These are phyloP conservation scores for Agrotis ipsilon DNA, from an alignment of 2,888 invertebrate genomes.

Conservation along the genomic window DNA sequence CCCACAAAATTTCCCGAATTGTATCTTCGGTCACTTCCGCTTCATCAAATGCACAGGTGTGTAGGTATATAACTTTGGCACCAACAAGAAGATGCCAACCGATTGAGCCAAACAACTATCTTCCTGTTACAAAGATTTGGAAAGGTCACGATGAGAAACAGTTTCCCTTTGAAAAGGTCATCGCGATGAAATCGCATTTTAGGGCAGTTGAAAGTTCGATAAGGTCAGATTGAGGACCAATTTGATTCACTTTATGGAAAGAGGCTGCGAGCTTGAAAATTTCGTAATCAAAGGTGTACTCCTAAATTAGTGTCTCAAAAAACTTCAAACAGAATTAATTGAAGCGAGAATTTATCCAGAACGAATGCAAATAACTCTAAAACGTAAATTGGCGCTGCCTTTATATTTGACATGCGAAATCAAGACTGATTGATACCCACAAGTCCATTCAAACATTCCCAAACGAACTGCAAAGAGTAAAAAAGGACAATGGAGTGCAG, in stretches of 20 bases:
- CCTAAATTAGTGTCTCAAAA: constrained; percentile 12
- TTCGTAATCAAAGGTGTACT: constrained; percentile 6
- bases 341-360: constrained; percentile 10
- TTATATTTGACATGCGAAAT: constrained; percentile 45
- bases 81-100: background rate
- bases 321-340: constrained; percentile 26
- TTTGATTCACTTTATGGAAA: constrained; percentile 7
- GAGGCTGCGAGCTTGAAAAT: background rate
- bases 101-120: constrained; percentile 34
- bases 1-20: constrained; percentile 7
- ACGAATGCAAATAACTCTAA: constrained; percentile 7
- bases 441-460: constrained; percentile 47
- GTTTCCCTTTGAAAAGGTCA: constrained; percentile 11
- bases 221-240: background rate
- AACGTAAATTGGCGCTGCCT: constrained; percentile 44
- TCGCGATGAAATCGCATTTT: constrained; percentile 3
- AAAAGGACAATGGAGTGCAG: constrained; percentile 50
- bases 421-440: constrained; percentile 53
- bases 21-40: background rate
- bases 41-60: background rate
- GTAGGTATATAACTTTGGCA: constrained; percentile 14
- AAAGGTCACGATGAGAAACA: constrained; percentile 24
- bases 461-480: constrained; percentile 41
- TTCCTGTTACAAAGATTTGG: constrained; percentile 11
- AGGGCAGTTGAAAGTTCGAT: constrained; percentile 2